phyloP scores from a whole-genome alignment of 2,113 vertebrate genomes.

The Albula glossodonta region DNA sequence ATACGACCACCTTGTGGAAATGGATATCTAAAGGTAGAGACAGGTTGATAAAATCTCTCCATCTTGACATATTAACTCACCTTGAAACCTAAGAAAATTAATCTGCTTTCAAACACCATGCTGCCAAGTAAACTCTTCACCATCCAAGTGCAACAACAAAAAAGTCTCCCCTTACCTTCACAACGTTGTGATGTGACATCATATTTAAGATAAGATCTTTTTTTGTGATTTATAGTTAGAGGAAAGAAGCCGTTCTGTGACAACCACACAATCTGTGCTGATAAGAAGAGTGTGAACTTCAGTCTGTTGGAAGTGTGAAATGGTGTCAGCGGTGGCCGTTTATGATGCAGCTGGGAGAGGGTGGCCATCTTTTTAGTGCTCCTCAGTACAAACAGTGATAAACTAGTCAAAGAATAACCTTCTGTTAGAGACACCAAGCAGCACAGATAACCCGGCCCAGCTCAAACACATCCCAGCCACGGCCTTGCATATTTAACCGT shows the following conservation, averaged over 20 bases:
- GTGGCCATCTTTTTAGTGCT: slow-evolving; percentile 64
- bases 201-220: slow-evolving; percentile 49
- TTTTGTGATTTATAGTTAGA: slow-evolving; percentile 46
- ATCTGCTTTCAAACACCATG: neutral
- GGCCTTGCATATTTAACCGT: neutral
- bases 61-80: neutral
- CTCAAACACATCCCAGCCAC: slow-evolving; percentile 39
- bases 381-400: slow-evolving; percentile 60
- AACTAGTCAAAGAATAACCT: slow-evolving; percentile 75
- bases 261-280: slow-evolving; percentile 46
- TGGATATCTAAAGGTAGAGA: neutral
- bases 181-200: neutral
- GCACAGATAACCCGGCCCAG: slow-evolving; percentile 28
- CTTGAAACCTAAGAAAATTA: neutral
- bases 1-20: neutral
- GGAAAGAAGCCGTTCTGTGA: slow-evolving; percentile 18
- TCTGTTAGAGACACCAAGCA: slow-evolving; percentile 33
- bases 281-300: slow-evolving; percentile 67
- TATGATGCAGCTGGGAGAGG: slow-evolving; percentile 55
- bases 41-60: neutral
- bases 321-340: slow-evolving; percentile 66
- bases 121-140: neutral
- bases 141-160: neutral
- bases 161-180: neutral
- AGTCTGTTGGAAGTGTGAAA: slow-evolving; percentile 67